Evolutionary conservation across 2,113 vertebrate genomes (phyloP), one percentile per base, ranked within the genome.

Genomic region (Polypterus senegalus): DNA sequence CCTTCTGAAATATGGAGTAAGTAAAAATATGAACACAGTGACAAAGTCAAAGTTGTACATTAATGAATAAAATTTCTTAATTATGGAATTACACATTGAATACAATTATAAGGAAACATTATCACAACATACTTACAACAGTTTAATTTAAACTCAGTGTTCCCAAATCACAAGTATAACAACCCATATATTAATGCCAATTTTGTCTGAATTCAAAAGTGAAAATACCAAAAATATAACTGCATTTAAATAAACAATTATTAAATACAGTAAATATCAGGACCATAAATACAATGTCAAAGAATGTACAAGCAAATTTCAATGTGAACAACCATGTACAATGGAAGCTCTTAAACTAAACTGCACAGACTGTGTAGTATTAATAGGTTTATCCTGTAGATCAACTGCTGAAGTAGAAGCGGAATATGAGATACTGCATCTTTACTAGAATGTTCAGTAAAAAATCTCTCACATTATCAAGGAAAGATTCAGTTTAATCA

Each of bases 131-230:
- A 69, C 67, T 76, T 75, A 78, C 66, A 80, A 62, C 69, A 77
- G 79, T 68, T 63, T 63, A 61, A 64, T 64, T 67, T 64, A 61
- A 68, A 70, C 61, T 65, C 63, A 66, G 58, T 60, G 63, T 72
- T 70, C 68, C 70, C 70, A 67, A 63, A 64, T 66, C 65, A 69
- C 69, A 69, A 69, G 55, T 66, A 60, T 51, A 48, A 49, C 73
- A 74, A 66, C 49, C 49, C 71, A 81, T 79, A 80, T 81, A 80
- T 81, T 81, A 77, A 75, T 70, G 70, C 75, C 51, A 73, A 63
- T 78, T 75, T 65, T 63, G 73, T 79, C 77, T 78, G 76, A 72
- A 78, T 74, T 70, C 78, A 76, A 76, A 65, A 69, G 80, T 78
- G 77, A 77, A 79, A 79, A 77, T 77, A 74, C 74, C 75, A 77